phyloP scores from a whole-genome alignment of 2,888 invertebrate genomes.

The Steinernema scapterisci region DNA sequence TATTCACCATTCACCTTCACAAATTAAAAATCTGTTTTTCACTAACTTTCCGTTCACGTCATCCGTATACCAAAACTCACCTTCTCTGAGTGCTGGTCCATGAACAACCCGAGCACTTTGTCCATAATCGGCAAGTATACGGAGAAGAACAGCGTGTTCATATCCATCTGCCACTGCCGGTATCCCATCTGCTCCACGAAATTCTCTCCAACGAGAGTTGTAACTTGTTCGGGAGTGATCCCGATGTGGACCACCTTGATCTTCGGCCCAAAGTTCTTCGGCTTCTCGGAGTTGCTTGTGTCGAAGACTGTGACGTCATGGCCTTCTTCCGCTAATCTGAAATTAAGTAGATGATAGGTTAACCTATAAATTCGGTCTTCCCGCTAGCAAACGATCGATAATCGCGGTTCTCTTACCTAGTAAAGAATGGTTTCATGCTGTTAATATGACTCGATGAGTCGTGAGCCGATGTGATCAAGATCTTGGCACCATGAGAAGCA shows the following conservation, averaged over 20 bases:
- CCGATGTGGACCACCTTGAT: conserved; percentile 6
- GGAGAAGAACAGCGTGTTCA: not conserved
- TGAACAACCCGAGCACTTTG: not conserved
- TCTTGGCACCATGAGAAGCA: not conserved
- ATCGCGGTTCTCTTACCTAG: not conserved
- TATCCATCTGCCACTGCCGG: not conserved
- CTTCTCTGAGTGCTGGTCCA: not conserved
- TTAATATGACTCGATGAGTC: conserved; percentile 25
- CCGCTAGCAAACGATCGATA: not conserved
- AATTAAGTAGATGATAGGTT: not conserved
- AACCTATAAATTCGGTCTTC: too few species aligned
- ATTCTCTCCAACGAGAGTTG: not conserved
- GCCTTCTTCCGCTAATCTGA: conserved; percentile 7
- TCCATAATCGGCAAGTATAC: not conserved
- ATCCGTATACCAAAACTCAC: too few species aligned
- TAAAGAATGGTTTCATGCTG: conserved; percentile 1
- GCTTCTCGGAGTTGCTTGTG: not conserved
- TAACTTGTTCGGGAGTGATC: not conserved
- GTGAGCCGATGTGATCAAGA: conserved; percentile 22
- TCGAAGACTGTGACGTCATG: conserved; percentile 21
- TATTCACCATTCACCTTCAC: too few species aligned
- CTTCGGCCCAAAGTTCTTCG: conserved; percentile 13
- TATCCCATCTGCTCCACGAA: not conserved
- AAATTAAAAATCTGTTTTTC: too few species aligned
- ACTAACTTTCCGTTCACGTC: too few species aligned